Percentiles rank a stretch among this genome's conserved stretches.
These are phyloP conservation scores for Fulica atra DNA, from an alignment of 2,113 vertebrate species.

Conservation along the genomic window DNA sequence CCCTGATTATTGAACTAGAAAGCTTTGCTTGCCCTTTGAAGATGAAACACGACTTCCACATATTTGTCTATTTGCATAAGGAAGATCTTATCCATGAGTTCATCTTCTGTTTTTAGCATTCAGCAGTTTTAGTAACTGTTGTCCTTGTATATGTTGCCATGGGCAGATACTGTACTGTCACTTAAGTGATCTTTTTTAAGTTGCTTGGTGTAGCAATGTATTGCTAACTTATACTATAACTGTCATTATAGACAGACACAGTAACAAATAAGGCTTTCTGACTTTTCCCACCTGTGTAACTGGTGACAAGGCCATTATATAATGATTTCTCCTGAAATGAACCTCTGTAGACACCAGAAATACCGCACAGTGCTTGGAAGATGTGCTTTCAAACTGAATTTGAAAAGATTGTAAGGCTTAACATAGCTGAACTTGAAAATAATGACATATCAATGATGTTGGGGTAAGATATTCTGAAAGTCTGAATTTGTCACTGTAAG, in stretches of 20 bases:
- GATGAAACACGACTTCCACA: background rate
- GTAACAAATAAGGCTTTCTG: background rate
- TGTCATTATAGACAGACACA: background rate
- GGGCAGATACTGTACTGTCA: background rate
- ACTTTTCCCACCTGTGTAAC: background rate
- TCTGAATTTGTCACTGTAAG: background rate
- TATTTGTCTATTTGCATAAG: background rate
- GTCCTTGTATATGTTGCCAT: background rate
- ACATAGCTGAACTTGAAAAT: conserved; percentile 27
- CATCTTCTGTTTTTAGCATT: background rate
- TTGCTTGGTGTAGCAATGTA: background rate
- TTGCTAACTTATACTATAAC: background rate
- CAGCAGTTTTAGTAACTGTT: background rate
- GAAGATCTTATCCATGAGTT: background rate
- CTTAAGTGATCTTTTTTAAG: background rate
- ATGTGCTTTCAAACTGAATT: background rate
- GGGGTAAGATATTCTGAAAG: background rate
- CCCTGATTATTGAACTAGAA: background rate
- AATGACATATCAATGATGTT: background rate
- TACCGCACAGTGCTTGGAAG: background rate
- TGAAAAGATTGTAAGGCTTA: background rate
- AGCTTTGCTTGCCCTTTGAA: background rate
- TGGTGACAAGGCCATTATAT: background rate
- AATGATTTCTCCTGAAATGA: conserved; percentile 31
- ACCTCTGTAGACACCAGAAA: background rate